These are phyloP conservation scores for Lottia gigantea DNA, from an alignment of 2,888 invertebrate species.

Conservation along the genomic window DNA sequence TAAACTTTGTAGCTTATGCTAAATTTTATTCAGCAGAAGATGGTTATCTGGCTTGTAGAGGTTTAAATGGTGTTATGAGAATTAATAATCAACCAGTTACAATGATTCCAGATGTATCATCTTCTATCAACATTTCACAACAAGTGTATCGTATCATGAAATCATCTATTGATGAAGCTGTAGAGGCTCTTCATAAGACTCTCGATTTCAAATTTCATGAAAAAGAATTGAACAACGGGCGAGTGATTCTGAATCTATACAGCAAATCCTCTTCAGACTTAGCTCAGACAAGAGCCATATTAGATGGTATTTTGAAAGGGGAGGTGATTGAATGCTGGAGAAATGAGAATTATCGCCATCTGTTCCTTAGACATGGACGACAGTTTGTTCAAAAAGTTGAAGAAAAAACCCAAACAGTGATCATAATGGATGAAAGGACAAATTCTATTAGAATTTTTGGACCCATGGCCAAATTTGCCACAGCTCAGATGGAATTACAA, in stretches of 20 bases:
- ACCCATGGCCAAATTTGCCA: conserved; percentile 13
- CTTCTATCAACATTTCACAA: conserved; percentile 29
- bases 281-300: conserved; percentile 26
- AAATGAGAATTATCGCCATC: conserved; percentile 18
- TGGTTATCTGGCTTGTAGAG: conserved; percentile 33
- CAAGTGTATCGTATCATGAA: conserved; percentile 31
- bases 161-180: conserved; percentile 27
- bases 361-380: conserved; percentile 38
- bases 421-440: conserved; percentile 36
- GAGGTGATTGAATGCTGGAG: conserved; percentile 32
- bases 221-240: conserved; percentile 31
- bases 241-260: conserved; percentile 33
- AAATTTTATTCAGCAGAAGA: conserved; percentile 38
- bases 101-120: conserved; percentile 32
- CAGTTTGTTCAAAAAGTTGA: conserved; percentile 30
- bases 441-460: conserved; percentile 40
- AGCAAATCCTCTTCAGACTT: conserved; percentile 31
- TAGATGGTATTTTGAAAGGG: conserved; percentile 38
- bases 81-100: conserved; percentile 26
- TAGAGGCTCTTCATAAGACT: conserved; percentile 18
- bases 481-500: conserved; percentile 27
- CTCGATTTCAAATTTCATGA: conserved; percentile 14
- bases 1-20: conserved; percentile 35
- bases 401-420: conserved; percentile 27
- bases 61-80: conserved; percentile 13